Conservation (phyloP, 1,140 invertebrate genomes). For the Mycetomoellerius zeteki region DNA sequence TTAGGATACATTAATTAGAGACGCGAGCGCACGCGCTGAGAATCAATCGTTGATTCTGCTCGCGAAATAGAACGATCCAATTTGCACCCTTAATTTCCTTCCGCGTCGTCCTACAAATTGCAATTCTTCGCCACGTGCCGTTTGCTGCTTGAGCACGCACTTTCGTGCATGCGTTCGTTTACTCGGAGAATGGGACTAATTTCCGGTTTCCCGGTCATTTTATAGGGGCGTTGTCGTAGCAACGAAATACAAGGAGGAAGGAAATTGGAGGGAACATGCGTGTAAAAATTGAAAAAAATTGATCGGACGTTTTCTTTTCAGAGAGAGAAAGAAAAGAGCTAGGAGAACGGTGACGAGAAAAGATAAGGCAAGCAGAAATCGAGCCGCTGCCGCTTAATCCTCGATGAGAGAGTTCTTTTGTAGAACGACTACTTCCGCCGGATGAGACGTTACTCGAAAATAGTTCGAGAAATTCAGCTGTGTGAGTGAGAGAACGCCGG, state of each 20-base stretch:
- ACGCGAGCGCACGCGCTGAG: not conserved
- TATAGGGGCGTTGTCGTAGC: conserved; percentile 11
- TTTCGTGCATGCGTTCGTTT: conserved; percentile 29
- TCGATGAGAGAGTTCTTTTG: conserved; percentile 47
- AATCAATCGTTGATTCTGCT: not conserved
- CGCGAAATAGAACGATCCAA: not conserved
- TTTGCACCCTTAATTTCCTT: conserved; percentile 28
- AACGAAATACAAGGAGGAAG: not conserved
- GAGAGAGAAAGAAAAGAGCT: not conserved
- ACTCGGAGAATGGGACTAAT: conserved; percentile 13
- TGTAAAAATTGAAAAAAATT: conserved; percentile 58
- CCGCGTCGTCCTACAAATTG: conserved; percentile 1
- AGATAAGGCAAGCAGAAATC: not conserved
- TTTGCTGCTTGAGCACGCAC: conserved; percentile 26
- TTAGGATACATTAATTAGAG: not conserved
- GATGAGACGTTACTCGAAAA: conserved; percentile 53
- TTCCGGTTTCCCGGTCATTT: conserved; percentile 16
- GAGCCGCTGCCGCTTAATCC: conserved; percentile 40
- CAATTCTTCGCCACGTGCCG: conserved; percentile 14
- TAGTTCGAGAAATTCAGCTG: conserved; percentile 42
- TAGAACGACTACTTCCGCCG: conserved; percentile 50
- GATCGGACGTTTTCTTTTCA: not conserved
- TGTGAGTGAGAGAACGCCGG: not conserved
- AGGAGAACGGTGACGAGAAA: not conserved
- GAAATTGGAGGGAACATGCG: conserved; percentile 37